Evolutionary conservation across 2,113 vertebrate genomes (phyloP).

Genomic region (Arothron firmamentum): DNA sequence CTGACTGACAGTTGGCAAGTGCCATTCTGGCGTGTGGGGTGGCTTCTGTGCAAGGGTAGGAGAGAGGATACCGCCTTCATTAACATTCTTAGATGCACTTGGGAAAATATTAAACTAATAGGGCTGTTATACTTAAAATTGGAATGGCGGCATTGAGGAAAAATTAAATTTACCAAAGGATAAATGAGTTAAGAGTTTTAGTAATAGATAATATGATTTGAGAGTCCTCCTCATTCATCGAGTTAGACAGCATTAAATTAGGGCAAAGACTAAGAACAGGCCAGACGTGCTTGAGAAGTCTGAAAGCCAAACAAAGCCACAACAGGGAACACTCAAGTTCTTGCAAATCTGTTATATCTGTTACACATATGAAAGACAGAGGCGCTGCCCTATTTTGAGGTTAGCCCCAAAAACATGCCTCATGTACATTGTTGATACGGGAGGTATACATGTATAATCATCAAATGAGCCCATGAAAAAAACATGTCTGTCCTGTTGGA

Average conservation of each 20-base stretch:
- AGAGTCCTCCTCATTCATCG: slow-evolving; percentile 12
- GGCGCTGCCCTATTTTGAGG: slow-evolving; percentile 7
- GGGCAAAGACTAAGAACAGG: slow-evolving; percentile 27
- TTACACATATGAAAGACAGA: slow-evolving; percentile 27
- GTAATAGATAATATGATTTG: slow-evolving; percentile 7
- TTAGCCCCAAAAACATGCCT: slow-evolving; percentile 7
- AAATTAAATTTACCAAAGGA: too few relatives aligned
- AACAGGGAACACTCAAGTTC: neutral
- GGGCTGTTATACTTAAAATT: too few relatives aligned
- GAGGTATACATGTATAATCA: too few relatives aligned
- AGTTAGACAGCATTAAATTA: slow-evolving; percentile 16
- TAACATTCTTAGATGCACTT: too few relatives aligned
- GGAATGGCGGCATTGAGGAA: too few relatives aligned
- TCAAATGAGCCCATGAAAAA: too few relatives aligned
- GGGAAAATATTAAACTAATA: too few relatives aligned
- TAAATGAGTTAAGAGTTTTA: slow-evolving; percentile 7
- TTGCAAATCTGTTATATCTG: slow-evolving; percentile 34
- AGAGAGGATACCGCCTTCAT: too few relatives aligned
- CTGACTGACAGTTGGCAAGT: slow-evolving; percentile 75
- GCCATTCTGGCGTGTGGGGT: slow-evolving; percentile 60
- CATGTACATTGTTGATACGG: neutral
- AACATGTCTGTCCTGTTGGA: neutral
- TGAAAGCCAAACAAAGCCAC: slow-evolving; percentile 39
- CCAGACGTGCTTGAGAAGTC: slow-evolving; percentile 25
- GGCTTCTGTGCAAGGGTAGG: slow-evolving; percentile 16